Conservation (phyloP, 2,797 vertebrate species). For the Coranthus polyacanthus region DNA sequence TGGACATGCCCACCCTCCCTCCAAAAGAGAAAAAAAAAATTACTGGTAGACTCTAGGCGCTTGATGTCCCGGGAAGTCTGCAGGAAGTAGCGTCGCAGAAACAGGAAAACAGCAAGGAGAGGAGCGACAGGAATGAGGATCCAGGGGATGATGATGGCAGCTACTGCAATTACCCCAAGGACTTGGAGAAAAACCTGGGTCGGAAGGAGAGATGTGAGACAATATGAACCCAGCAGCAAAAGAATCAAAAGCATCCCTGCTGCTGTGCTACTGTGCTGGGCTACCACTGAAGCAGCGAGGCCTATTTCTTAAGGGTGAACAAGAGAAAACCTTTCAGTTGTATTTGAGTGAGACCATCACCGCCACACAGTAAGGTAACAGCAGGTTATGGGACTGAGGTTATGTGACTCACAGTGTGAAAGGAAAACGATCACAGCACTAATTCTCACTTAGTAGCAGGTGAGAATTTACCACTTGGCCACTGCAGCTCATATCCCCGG, state of each 20-base stretch:
- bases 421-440: conserved; percentile 76
- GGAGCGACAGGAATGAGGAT: conserved; percentile 88
- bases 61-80: conserved; percentile 92
- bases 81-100: conserved; percentile 89
- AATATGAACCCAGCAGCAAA: conserved; percentile 37
- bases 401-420: conserved; percentile 79
- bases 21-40: conserved; percentile 62
- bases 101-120: conserved; percentile 87
- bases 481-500: conserved; percentile 71
- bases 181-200: conserved; percentile 89
- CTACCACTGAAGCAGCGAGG: conserved; percentile 37
- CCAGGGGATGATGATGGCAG: conserved; percentile 90
- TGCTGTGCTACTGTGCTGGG: conserved; percentile 32
- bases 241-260: conserved; percentile 33
- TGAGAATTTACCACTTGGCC: conserved; percentile 83
- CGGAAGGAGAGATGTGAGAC: conserved; percentile 30
- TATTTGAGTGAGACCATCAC: conserved; percentile 60
- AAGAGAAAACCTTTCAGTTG: conserved; percentile 67
- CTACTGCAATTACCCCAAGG: conserved; percentile 87
- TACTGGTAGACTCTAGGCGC: conserved; percentile 92
- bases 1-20: conserved; percentile 57
- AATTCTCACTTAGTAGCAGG: conserved; percentile 84
- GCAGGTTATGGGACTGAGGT: conserved; percentile 73
- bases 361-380: conserved; percentile 66
- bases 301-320: conserved; percentile 46